A percentile compares a stretch with the other conserved stretches of the same genome.
These are phyloP conservation scores for Cetonia aurata DNA, from an alignment of 2,888 invertebrate species.

Conservation along the genomic window DNA sequence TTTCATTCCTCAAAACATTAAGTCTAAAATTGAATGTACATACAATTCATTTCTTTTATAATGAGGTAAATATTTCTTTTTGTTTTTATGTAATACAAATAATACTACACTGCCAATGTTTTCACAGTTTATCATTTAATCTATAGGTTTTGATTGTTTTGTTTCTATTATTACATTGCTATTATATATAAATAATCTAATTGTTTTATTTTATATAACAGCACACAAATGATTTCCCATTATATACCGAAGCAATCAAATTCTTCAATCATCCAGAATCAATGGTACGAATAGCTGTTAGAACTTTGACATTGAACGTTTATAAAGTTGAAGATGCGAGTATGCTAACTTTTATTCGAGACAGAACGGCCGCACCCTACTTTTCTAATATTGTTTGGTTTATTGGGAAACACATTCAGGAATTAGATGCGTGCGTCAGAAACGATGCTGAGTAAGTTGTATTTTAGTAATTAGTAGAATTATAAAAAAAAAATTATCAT, in stretches of 20 bases:
- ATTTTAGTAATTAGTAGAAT: neutral
- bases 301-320: conserved; percentile 97
- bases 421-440: conserved; percentile 93
- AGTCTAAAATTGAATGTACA: conserved; percentile 97
- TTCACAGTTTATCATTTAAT: no score
- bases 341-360: conserved; percentile 95
- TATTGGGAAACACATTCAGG: conserved; percentile 97
- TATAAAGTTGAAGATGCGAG: conserved; percentile 94
- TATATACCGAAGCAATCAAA: conserved; percentile 99
- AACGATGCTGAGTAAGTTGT: conserved; percentile 93
- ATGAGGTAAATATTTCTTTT: conserved; percentile 79
- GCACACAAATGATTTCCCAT: conserved; percentile 98
- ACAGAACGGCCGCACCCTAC: conserved; percentile 97
- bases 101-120: no score
- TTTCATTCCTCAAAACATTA: conserved; percentile 97
- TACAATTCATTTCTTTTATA: conserved; percentile 99
- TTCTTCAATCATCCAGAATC: conserved; percentile 99
- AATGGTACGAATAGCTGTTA: conserved; percentile 98
- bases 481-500: neutral
- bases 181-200: neutral
- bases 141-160: neutral
- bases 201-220: conserved; percentile 63
- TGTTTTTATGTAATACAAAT: neutral
- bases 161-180: neutral
- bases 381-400: conserved; percentile 99